These are phyloP conservation scores for Xyrauchen texanus DNA, from an alignment of 2,113 vertebrate species.

Conservation along the genomic window DNA sequence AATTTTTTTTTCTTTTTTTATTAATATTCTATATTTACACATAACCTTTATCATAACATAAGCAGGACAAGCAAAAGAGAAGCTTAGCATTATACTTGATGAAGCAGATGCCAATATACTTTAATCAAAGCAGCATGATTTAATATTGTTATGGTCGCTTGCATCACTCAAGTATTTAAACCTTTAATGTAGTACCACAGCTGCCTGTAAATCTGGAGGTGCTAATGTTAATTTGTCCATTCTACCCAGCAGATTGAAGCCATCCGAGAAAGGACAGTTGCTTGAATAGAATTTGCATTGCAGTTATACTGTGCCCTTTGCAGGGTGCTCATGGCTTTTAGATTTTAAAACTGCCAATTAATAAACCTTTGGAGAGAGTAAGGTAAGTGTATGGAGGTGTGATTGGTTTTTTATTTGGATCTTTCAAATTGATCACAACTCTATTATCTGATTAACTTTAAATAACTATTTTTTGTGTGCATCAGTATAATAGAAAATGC, in stretches of 20 bases:
- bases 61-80: too few species aligned
- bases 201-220: not conserved
- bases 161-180: not conserved
- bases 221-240: slow-evolving; percentile 30
- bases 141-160: not conserved
- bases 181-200: not conserved
- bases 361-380: too few species aligned
- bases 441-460: slow-evolving; percentile 4
- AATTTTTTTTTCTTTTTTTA: too few species aligned
- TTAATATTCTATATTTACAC: too few species aligned
- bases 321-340: too few species aligned
- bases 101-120: not conserved
- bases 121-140: slow-evolving; percentile 3
- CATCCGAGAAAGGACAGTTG: slow-evolving; percentile 6
- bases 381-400: too few species aligned
- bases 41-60: too few species aligned
- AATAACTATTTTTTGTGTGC: not conserved
- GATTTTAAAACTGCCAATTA: too few species aligned
- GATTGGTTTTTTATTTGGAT: too few species aligned
- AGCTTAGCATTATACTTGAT: too few species aligned
- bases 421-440: not conserved
- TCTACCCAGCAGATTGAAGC: slow-evolving; percentile 14
- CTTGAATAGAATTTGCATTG: slow-evolving; percentile 16
- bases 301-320: slow-evolving; percentile 3
- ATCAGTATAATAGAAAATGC: not conserved